phyloP scores from a whole-genome alignment of 2,113 vertebrate species.

The Lamprologus ornatipinnis region DNA sequence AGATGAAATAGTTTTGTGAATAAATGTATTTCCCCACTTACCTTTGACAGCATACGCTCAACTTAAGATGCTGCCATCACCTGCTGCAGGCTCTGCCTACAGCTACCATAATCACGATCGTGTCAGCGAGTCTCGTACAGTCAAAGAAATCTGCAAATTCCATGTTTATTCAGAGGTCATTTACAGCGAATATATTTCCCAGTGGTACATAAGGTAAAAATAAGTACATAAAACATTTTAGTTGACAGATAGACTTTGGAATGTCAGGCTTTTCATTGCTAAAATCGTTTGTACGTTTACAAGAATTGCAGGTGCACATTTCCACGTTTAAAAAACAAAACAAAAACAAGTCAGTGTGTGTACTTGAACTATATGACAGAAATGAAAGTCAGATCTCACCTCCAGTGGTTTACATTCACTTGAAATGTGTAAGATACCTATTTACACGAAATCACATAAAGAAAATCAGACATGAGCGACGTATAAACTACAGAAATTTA shows the following conservation, averaged over 20 bases:
- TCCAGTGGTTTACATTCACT: constrained; percentile 40
- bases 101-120: not conserved
- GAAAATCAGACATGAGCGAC: constrained; percentile 47
- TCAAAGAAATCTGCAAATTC: constrained; percentile 38
- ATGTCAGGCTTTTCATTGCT: constrained; percentile 46
- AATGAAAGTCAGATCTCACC: not conserved
- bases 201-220: constrained; percentile 55
- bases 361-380: not conserved
- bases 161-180: constrained; percentile 49
- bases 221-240: constrained; percentile 60
- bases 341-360: not conserved
- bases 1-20: not conserved
- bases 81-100: not conserved
- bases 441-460: constrained; percentile 22
- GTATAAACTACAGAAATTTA: constrained; percentile 39
- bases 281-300: constrained; percentile 44
- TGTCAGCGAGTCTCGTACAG: not conserved
- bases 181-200: constrained; percentile 55
- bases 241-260: constrained; percentile 54
- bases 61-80: not conserved
- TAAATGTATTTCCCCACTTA: not conserved
- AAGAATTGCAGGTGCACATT: constrained; percentile 28
- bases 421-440: constrained; percentile 31
- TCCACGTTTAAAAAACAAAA: not conserved
- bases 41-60: not conserved